These are phyloP conservation scores for Chloromyia formosa DNA, from an alignment of 2,888 invertebrate species.

Conservation along the genomic window DNA sequence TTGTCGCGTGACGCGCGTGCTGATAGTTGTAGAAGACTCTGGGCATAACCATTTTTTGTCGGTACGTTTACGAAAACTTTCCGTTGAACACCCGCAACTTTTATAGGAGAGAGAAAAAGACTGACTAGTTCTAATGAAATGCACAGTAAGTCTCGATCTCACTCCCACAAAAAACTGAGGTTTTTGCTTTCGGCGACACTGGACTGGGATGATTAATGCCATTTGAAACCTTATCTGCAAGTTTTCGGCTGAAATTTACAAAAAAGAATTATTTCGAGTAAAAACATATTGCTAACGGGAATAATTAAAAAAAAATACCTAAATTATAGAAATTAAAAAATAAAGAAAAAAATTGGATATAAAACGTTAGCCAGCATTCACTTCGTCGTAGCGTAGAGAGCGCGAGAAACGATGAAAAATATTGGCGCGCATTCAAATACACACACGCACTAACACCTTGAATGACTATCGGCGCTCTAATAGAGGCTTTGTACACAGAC, in stretches of 20 bases:
- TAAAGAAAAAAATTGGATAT: slow-evolving; percentile 22
- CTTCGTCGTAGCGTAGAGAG: no score
- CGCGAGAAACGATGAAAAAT: not conserved
- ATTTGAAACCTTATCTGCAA: no score
- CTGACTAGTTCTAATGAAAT: slow-evolving; percentile 60
- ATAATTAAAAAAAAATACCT: no score
- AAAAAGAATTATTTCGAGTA: not conserved
- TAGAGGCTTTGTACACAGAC: slow-evolving; percentile 12
- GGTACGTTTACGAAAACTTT: slow-evolving; percentile 2
- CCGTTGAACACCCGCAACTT: slow-evolving; percentile 64
- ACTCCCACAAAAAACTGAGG: slow-evolving; percentile 62
- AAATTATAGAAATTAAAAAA: not conserved
- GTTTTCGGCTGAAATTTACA: slow-evolving; percentile 7
- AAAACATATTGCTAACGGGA: no score
- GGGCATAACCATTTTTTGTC: no score
- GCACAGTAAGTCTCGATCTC: slow-evolving; percentile 64
- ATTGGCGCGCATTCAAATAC: slow-evolving; percentile 35
- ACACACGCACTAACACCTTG: slow-evolving; percentile 24
- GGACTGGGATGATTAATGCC: no score
- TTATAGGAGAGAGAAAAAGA: slow-evolving; percentile 66
- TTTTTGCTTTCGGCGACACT: not conserved
- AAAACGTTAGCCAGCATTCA: no score
- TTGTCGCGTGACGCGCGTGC: no score
- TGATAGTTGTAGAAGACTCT: no score
- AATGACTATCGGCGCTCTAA: slow-evolving; percentile 2